phyloP scores from a whole-genome alignment of 2,113 vertebrate species.

The Pseudopodoces humilis region DNA sequence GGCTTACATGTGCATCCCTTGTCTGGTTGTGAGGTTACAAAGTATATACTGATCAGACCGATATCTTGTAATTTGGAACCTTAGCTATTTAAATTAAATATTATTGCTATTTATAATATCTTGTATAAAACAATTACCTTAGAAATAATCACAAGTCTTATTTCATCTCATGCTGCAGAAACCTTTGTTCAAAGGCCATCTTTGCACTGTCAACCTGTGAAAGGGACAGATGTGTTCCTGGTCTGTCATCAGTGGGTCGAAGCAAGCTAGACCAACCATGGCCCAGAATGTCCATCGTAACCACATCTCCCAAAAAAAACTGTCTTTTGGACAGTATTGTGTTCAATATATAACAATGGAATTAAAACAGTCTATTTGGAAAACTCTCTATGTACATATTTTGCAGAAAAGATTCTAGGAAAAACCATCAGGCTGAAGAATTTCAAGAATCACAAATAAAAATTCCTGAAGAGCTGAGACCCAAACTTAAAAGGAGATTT shows the following conservation, averaged over 20 bases:
- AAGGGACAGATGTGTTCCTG: not conserved
- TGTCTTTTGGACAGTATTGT: not conserved
- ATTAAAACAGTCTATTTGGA: not conserved
- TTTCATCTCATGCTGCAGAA: not conserved
- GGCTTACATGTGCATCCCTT: not conserved
- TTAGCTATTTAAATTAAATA: not conserved
- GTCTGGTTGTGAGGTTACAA: not conserved
- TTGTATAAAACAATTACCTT: not conserved
- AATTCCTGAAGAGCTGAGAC: not conserved
- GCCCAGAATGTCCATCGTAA: not conserved
- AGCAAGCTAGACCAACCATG: not conserved
- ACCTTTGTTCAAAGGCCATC: not conserved
- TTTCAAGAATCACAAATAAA: not conserved
- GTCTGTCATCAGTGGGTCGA: not conserved
- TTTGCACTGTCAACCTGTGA: not conserved
- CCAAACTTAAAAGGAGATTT: not conserved
- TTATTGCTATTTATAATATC: not conserved
- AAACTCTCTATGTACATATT: not conserved
- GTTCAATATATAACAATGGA: not conserved
- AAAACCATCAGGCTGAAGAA: not conserved
- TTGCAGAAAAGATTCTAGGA: not conserved
- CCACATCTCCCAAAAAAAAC: fast-evolving
- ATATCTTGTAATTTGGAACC: not conserved
- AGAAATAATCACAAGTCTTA: not conserved
- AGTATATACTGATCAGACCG: not conserved